Base-by-base conservation (phyloP, 2,113 vertebrate species). In the Urocitellus parryii region DNA sequence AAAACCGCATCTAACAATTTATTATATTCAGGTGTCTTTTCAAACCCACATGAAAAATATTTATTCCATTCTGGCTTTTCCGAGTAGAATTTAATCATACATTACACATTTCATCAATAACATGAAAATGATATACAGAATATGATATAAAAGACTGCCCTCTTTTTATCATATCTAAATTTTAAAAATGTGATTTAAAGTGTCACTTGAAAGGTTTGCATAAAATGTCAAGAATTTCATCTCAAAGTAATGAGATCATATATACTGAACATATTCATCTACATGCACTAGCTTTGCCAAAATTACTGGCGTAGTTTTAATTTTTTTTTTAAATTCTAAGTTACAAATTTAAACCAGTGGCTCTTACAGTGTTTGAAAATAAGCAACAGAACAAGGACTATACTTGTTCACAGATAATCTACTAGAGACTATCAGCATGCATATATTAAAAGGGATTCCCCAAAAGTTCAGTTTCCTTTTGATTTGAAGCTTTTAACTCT, bases 151-250 rank as follows among this genome's bases (percentile, higher is more conserved):
- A 91, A 83, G 63, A 48, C 17, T 72, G 25, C 80, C 32, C 29
- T 90, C 56, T 74, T 91, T 91, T 91, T 91, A 91, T 84, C 74
- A 85, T 91, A 48, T 76, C 76, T 63, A 77, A 22, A 32, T 84
- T 45, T 45, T 9, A 79, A 91, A 92, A 95, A 39, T 88, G 80
- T 61, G 74, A 93, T 76, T 88, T 78, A 82, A 81, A 93, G 65
- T 88, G 14, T 80, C 48, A 79, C 58, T 85, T 91, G 14, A 42
- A 97, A 88, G 77, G 72, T 39, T 29, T 48, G 45, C 25, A 82
- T 79, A 91, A 91, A 92, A 72, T 88, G 77, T 82, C 83, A 97
- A 67, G 58, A 94, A 61, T 89, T 45, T 93, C 27, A 93, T 61
- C 68, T 95, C 61, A 90, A 92, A 88, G 58, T 42, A 93, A 45